phyloP scores from a whole-genome alignment of 2,113 vertebrate species.

The Callaeas wilsoni region DNA sequence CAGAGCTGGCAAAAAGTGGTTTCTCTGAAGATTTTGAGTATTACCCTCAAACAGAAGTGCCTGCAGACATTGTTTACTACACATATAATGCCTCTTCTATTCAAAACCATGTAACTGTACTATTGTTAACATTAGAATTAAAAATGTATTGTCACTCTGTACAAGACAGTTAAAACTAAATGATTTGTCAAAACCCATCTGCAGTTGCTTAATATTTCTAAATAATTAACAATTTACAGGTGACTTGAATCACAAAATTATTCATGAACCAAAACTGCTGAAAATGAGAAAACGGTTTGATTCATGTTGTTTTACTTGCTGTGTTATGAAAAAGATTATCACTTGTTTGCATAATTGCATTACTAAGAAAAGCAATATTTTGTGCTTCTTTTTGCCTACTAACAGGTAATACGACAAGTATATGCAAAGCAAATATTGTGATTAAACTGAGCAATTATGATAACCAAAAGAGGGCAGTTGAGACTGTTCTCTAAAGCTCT shows the following conservation, averaged over 20 bases:
- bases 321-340: background rate
- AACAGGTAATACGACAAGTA: background rate
- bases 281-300: background rate
- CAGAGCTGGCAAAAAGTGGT: background rate
- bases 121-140: background rate
- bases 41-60: background rate
- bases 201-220: background rate
- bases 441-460: background rate
- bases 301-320: background rate
- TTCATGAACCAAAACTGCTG: background rate
- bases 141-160: background rate
- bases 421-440: background rate
- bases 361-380: background rate
- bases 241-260: background rate
- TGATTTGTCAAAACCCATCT: background rate
- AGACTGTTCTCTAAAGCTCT: background rate
- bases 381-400: background rate
- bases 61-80: background rate
- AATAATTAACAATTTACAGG: background rate
- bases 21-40: background rate
- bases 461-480: background rate
- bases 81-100: background rate
- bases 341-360: background rate
- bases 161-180: background rate
- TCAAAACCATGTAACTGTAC: background rate